Evolutionary conservation across 2,888 invertebrate species (phyloP).

Genomic region (Sturmia bella): DNA sequence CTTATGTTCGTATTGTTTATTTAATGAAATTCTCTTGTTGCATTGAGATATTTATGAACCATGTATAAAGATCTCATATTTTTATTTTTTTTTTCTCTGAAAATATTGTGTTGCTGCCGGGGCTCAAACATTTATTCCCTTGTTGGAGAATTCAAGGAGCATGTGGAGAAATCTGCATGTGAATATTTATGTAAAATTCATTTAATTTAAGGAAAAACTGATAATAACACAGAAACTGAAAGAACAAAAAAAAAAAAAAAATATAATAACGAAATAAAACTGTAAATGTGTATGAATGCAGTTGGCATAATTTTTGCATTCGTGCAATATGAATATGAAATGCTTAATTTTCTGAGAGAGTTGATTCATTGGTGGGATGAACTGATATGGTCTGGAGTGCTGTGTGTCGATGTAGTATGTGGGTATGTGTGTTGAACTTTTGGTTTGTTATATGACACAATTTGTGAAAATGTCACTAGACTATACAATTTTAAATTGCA

Average conservation of each 20-base stretch:
- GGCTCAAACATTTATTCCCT: constrained; percentile 17
- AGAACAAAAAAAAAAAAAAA: background rate
- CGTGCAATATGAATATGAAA: constrained; percentile 59
- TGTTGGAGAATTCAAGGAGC: constrained; percentile 31
- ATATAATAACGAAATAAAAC: background rate
- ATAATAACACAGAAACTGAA: constrained; percentile 28
- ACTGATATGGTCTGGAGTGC: background rate
- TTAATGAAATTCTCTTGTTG: constrained; percentile 66
- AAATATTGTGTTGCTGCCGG: constrained; percentile 29
- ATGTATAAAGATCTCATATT: constrained; percentile 32
- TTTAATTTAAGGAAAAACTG: constrained; percentile 54
- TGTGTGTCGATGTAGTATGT: background rate
- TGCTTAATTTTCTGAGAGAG: constrained; percentile 57
- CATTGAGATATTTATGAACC: constrained; percentile 60
- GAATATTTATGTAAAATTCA: constrained; percentile 63
- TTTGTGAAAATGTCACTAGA: constrained; percentile 59
- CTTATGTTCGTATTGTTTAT: constrained; percentile 36
- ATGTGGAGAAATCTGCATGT: constrained; percentile 56
- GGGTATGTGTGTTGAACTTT: constrained; percentile 24
- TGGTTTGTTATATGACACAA: constrained; percentile 39
- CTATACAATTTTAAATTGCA: constrained; percentile 56
- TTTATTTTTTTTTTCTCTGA: constrained; percentile 3
- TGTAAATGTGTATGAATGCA: constrained; percentile 43
- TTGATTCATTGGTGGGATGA: constrained; percentile 38
- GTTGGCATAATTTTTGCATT: constrained; percentile 58